Percentiles rank a stretch among this genome's conserved stretches.
phyloP scores from a whole-genome alignment of 1,140 invertebrate genomes.

The Drepana arcuata region DNA sequence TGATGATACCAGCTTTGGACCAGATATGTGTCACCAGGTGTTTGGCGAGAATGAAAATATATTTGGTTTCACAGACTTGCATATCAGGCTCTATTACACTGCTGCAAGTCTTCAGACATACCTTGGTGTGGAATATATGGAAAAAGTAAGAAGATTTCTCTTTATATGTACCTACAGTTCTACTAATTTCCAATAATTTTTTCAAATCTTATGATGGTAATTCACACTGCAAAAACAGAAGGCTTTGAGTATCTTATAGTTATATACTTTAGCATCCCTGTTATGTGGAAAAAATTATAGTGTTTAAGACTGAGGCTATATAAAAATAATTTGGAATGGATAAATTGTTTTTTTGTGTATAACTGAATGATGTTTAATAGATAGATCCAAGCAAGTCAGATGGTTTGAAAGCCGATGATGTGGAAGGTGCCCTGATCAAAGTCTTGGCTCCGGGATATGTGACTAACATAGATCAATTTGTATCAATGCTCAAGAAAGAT shows the following conservation, averaged over 20 bases:
- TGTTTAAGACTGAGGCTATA: too few relatives aligned
- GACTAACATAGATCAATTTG: conserved; percentile 81
- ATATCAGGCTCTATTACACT: conserved; percentile 86
- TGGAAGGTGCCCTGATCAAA: conserved; percentile 78
- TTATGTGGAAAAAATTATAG: too few relatives aligned
- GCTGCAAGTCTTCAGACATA: conserved; percentile 80
- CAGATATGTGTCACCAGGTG: conserved; percentile 94
- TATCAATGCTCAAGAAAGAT: conserved; percentile 78
- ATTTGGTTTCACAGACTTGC: conserved; percentile 92
- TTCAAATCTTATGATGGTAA: too few relatives aligned
- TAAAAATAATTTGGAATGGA: too few relatives aligned
- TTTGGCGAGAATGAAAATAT: conserved; percentile 95
- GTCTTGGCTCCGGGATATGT: conserved; percentile 76
- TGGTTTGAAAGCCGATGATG: conserved; percentile 85
- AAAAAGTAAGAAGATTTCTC: conserved; percentile 45
- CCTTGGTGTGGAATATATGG: conserved; percentile 58
- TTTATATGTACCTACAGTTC: not conserved
- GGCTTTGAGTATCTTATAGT: too few relatives aligned
- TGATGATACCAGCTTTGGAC: conserved; percentile 81
- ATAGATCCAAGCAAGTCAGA: conserved; percentile 66
- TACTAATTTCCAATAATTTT: not conserved
- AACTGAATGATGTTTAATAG: too few relatives aligned
- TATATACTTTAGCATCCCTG: too few relatives aligned
- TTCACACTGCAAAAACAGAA: too few relatives aligned
- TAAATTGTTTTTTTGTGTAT: too few relatives aligned